Percentiles rank a stretch among this genome's conserved stretches.
Evolutionary conservation across 2,113 vertebrate genomes (phyloP).

Genomic region (Ammospiza nelsoni): DNA sequence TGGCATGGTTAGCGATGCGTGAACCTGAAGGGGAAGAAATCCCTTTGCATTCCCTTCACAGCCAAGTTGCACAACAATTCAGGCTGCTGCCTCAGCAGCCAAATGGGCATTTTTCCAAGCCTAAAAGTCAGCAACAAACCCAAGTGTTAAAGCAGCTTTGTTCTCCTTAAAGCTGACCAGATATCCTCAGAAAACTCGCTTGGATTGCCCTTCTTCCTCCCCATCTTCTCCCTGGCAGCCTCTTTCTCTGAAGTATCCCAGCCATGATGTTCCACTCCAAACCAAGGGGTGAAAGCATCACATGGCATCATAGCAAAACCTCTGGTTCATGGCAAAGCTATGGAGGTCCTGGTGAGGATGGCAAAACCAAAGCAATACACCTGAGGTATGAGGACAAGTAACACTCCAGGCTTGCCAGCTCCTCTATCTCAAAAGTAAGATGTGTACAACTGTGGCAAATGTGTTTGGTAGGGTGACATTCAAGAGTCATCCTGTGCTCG

Average conservation of each 20-base stretch:
- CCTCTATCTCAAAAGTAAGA: background rate
- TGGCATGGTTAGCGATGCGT: slow-evolving; percentile 68
- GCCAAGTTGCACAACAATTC: slow-evolving; percentile 66
- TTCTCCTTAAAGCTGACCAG: slow-evolving; percentile 12
- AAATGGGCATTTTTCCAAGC: slow-evolving; percentile 56
- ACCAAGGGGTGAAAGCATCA: background rate
- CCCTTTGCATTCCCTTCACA: slow-evolving; percentile 70
- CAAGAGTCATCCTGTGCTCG: background rate
- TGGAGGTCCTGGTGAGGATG: background rate
- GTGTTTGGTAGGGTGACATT: background rate
- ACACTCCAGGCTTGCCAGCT: background rate
- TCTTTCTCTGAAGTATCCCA: background rate
- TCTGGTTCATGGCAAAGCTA: background rate
- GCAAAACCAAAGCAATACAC: background rate
- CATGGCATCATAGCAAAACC: background rate
- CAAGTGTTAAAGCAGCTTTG: slow-evolving; percentile 36
- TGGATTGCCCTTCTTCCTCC: background rate
- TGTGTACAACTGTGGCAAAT: background rate
- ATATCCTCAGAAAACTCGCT: background rate
- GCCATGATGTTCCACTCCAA: background rate
- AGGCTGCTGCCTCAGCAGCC: slow-evolving; percentile 63
- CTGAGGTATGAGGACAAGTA: background rate
- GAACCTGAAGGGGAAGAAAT: slow-evolving; percentile 62
- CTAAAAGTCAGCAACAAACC: slow-evolving; percentile 38
- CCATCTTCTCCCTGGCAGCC: background rate